Evolutionary conservation across 2,113 vertebrate genomes (phyloP), one percentile per base, ranked within the genome.

Genomic region (Orycteropus afer): DNA sequence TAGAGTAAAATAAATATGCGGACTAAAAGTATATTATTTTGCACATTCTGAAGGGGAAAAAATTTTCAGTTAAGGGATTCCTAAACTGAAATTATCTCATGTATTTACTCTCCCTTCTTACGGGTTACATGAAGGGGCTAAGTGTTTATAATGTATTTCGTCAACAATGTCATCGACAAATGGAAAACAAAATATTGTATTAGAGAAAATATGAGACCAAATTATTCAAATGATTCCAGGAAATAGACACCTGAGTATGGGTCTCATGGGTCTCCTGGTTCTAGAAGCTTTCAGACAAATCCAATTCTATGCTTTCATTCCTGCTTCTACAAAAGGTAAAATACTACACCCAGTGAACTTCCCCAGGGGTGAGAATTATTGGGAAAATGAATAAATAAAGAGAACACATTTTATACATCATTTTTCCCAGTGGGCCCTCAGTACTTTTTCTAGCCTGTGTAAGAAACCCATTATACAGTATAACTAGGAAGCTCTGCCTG

Each of bases 371-470:
- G 59, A 91, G 81, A 95, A 49, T 29, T 89, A 90, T 81, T 7
- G 37, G 23, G 59, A 55, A 82, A 77, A 91, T 9, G 96, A 88
- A 94, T 90, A 93, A 95, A 89, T 92, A 53, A 82, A 89, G 6
- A n/a, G 15, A 92, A 67, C 17, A 57, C 5, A 51, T 27, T 84
- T 78, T 76, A n/a, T 45, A 67, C 4, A 7, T 34, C 78, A 86
- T 78, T 79, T 37, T 74, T 89, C 77, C 84, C 34, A 42, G 10
- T 73, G 40, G 69, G 47, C 13, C 3, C 49, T 82, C 55, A 69
- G 22, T n/a, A 29, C 17, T 51, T 63, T 81, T 42, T 34, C 42
- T 15, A 82, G 83, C 14, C 25, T 22, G 12, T 9, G 15, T 51
- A 23, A 29, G 10, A 51, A 87, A 18, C 11, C 37, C 15, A 55